These are phyloP conservation scores for Premnoplex brunnescens DNA, from an alignment of 2,797 vertebrate genomes.

Conservation along the genomic window DNA sequence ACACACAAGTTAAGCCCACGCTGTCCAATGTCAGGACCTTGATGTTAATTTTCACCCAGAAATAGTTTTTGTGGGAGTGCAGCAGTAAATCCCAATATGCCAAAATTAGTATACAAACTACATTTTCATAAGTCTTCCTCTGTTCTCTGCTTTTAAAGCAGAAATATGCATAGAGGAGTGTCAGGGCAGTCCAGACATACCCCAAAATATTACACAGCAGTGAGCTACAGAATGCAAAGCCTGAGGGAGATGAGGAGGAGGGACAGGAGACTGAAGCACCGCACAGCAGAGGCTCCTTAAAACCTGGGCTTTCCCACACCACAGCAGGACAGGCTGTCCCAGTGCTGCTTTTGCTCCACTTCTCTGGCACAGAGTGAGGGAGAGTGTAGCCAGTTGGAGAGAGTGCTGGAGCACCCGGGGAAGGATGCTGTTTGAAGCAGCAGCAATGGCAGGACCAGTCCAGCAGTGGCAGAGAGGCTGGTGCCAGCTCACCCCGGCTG, in stretches of 20 bases:
- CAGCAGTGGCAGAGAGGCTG: rapidly evolving
- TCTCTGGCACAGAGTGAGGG: background rate
- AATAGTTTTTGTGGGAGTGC: background rate
- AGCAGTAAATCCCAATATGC: background rate
- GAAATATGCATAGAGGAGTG: background rate
- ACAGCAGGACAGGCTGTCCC: background rate
- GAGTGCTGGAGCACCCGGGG: background rate
- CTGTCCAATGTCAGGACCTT: background rate
- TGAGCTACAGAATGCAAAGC: background rate
- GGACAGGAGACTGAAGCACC: background rate
- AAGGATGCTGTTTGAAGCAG: background rate
- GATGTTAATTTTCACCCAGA: background rate
- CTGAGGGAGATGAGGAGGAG: background rate
- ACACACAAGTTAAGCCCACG: rapidly evolving
- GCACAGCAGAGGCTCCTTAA: background rate
- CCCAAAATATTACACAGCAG: background rate
- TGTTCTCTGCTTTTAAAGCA: background rate
- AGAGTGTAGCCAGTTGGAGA: background rate
- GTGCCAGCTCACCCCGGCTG: background rate
- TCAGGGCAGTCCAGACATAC: background rate
- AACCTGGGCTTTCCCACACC: background rate
- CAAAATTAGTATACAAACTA: background rate
- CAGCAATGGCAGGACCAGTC: background rate
- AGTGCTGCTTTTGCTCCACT: background rate
- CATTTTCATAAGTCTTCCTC: background rate